A percentile compares a stretch with the other conserved stretches of the same genome.
phyloP scores from a whole-genome alignment of 2,113 vertebrate species.

The Microtus montanus region DNA sequence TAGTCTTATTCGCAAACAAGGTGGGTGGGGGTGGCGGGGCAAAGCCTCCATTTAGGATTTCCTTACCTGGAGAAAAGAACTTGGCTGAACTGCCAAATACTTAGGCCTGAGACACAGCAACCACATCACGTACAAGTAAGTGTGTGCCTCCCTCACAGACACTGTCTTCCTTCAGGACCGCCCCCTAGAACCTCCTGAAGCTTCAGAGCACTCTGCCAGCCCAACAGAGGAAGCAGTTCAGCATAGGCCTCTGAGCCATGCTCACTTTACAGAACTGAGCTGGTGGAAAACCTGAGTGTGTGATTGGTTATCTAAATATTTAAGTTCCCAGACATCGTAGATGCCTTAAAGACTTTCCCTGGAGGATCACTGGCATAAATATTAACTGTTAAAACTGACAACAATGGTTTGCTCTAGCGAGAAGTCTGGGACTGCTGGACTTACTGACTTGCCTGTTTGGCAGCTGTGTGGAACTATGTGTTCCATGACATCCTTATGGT shows the following conservation, averaged over 20 bases:
- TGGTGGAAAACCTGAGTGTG: not conserved
- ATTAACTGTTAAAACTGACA: not conserved
- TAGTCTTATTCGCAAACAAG: not conserved
- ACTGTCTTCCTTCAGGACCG: not conserved
- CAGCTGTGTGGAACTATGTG: not conserved
- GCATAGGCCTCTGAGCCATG: not conserved
- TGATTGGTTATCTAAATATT: slow-evolving; percentile 2
- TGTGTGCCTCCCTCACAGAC: not conserved
- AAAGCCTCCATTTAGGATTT: not conserved
- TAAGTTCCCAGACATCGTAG: slow-evolving; percentile 30
- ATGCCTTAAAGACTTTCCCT: slow-evolving; percentile 81
- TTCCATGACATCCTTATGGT: not conserved
- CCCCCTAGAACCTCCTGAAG: not conserved
- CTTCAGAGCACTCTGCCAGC: not conserved
- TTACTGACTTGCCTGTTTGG: not conserved
- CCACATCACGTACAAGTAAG: not conserved
- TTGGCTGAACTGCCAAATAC: not conserved
- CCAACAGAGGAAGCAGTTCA: not conserved
- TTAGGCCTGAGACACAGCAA: not conserved
- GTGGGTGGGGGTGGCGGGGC: not conserved
- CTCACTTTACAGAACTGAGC: not conserved
- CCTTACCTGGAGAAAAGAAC: slow-evolving; percentile 14
- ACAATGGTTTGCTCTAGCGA: slow-evolving; percentile 8
- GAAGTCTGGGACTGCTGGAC: not conserved
- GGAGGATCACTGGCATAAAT: slow-evolving; percentile 52